Evolutionary conservation across 2,113 vertebrate species (phyloP).

Genomic region (human (Homo sapiens)): DNA sequence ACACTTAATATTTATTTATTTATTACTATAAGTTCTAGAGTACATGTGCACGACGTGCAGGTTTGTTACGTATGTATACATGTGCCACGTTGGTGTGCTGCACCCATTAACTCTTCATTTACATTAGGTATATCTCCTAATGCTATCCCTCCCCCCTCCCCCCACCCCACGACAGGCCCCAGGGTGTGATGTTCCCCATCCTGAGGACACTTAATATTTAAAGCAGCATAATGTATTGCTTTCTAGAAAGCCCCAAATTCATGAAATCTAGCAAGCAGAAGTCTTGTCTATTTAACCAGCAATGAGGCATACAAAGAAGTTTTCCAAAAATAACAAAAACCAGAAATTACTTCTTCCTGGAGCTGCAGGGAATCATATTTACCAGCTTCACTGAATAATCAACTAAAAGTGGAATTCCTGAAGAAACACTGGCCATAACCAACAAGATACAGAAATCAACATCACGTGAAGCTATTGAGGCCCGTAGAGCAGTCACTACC

Average conservation of each 20-base stretch:
- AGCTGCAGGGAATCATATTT: neutral
- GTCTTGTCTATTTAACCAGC: constrained; percentile 64
- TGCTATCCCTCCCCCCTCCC: too few relatives aligned
- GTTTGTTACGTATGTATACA: too few relatives aligned
- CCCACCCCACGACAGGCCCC: too few relatives aligned
- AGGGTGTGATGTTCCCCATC: too few relatives aligned
- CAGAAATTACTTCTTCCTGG: constrained; percentile 50
- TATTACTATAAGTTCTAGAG: too few relatives aligned
- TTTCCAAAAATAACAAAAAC: constrained; percentile 61
- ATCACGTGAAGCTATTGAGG: neutral
- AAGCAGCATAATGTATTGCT: neutral
- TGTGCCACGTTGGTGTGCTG: too few relatives aligned
- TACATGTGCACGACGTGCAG: too few relatives aligned
- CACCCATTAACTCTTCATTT: too few relatives aligned
- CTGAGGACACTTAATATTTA: neutral
- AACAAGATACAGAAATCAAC: neutral
- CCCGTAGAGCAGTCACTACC: neutral
- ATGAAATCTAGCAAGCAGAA: constrained; percentile 42
- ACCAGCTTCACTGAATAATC: neutral
- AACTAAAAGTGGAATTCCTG: constrained; percentile 21
- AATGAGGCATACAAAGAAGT: neutral
- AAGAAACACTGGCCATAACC: neutral
- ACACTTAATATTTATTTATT: neutral
- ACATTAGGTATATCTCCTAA: too few relatives aligned
- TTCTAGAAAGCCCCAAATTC: neutral